A percentile compares a stretch with the other conserved stretches of the same genome.
Evolutionary conservation across 2,113 vertebrate species (phyloP).

Genomic region (Sinocyclocheilus maitianheensis): DNA sequence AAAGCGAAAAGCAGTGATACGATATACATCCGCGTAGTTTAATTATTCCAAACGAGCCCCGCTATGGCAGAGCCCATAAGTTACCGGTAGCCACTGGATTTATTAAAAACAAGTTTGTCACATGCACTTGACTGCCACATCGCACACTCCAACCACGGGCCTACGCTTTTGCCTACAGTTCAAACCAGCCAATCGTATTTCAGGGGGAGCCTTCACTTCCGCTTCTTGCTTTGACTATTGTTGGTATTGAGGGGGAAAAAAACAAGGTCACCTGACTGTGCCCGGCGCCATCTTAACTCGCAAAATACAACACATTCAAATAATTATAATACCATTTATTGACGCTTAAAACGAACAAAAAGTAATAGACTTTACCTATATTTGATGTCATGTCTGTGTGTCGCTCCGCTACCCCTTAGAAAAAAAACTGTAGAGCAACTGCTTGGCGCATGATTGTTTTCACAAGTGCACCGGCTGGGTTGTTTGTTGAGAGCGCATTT

Average conservation of each 20-base stretch:
- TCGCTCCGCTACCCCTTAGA: slow-evolving; percentile 66
- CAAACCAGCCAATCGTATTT: slow-evolving; percentile 61
- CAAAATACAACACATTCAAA: slow-evolving; percentile 59
- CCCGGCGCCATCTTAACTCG: slow-evolving; percentile 65
- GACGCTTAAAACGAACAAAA: slow-evolving; percentile 64
- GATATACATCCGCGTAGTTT: neutral
- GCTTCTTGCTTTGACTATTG: slow-evolving; percentile 49
- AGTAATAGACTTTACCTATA: slow-evolving; percentile 68
- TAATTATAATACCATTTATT: slow-evolving; percentile 59
- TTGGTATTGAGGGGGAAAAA: slow-evolving; percentile 49
- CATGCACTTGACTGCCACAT: slow-evolving; percentile 60
- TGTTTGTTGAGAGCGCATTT: slow-evolving; percentile 62
- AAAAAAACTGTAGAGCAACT: slow-evolving; percentile 56
- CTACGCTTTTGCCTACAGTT: slow-evolving; percentile 47
- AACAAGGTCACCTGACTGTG: slow-evolving; percentile 69
- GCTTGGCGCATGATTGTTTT: slow-evolving; percentile 63
- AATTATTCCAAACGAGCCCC: neutral
- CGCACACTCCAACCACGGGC: slow-evolving; percentile 53
- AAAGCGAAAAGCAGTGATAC: neutral
- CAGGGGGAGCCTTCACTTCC: slow-evolving; percentile 56
- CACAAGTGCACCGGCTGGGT: slow-evolving; percentile 62
- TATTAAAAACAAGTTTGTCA: slow-evolving; percentile 50
- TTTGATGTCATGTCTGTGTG: slow-evolving; percentile 64
- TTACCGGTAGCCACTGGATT: slow-evolving; percentile 7
- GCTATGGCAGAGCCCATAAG: slow-evolving; percentile 10